A percentile compares a stretch with the other conserved stretches of the same genome.
phyloP scores from a whole-genome alignment of 2,113 vertebrate genomes.

The Boleophthalmus pectinirostris region DNA sequence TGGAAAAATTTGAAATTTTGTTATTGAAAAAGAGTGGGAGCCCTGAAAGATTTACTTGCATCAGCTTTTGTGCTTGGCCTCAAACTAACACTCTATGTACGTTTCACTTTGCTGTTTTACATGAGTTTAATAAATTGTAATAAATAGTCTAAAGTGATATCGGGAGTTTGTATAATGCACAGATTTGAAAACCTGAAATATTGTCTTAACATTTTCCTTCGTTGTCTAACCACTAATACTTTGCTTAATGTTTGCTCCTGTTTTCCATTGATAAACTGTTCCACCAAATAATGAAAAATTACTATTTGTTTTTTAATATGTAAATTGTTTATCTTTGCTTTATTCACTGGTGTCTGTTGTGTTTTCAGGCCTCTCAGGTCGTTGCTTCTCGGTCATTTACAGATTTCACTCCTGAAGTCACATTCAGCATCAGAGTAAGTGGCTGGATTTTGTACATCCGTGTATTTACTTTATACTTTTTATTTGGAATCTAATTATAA shows the following conservation, averaged over 20 bases:
- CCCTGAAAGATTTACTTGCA: not conserved
- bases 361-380: slow-evolving; percentile 52
- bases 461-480: not conserved
- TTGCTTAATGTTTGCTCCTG: not conserved
- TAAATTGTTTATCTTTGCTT: not conserved
- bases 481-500: no score
- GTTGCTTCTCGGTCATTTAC: slow-evolving; percentile 81
- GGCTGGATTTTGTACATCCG: not conserved
- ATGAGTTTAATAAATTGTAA: not conserved
- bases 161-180: not conserved
- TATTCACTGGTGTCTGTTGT: not conserved
- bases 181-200: not conserved
- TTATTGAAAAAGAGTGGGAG: no score
- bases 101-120: not conserved
- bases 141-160: not conserved
- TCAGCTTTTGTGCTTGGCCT: not conserved
- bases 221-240: not conserved
- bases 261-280: not conserved
- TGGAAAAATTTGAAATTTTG: no score
- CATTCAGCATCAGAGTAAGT: slow-evolving; percentile 91
- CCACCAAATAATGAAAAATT: not conserved
- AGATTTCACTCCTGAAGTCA: slow-evolving; percentile 85
- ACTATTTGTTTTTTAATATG: not conserved
- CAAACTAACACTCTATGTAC: not conserved
- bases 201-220: not conserved